Evolutionary conservation across 2,888 invertebrate species (phyloP), one percentile per base, ranked within the genome.

Genomic region (Drosophila pseudotalamancana): DNA sequence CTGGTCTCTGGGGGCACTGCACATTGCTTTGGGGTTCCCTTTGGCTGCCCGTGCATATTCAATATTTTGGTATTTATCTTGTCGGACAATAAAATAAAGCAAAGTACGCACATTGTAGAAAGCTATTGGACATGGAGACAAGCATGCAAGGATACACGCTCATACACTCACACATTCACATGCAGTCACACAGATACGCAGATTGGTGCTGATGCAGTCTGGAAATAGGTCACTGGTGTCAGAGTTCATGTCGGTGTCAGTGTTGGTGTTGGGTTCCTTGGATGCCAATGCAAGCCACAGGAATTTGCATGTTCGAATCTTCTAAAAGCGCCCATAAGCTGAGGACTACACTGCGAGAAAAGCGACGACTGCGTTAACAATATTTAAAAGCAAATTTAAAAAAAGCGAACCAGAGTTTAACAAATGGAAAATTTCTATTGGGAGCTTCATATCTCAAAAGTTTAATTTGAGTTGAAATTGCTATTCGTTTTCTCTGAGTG

Each of bases 21-120:
- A 48, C 48, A 34, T 48, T 48, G 48, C 43, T 18, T 27, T 18
- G 34, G 8, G 4, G 14, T 18, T 48, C 45, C 55, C 63, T 57
- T 51, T 50, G 63, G 48, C 55, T 70, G 70, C 32, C 53, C 50
- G 42, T 49, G 72, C 70, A 66, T 77, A 79, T 84, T 88, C 77
- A 88, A 84, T 84, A 84, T 84, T 88, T 84, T 64, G 83, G 88
- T 83, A 86, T 84, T 84, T 84, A 86, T 88, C 83, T 86, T 84
- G 88, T 86, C 77, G 65, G 88, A 88, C 88, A 88, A 83, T 88
- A 88, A 88, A 84, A 88, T 86, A 88, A 83, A 83, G 84, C 72
- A 86, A 72, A 88, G 72, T 72, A 71, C 76, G 76, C 80, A 79
- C 61, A 67, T 53, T 68, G 60, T 50, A 40, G 42, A 35, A 53